These are phyloP conservation scores for Chunga burmeisteri DNA, from an alignment of 2,113 vertebrate genomes.

Conservation along the genomic window DNA sequence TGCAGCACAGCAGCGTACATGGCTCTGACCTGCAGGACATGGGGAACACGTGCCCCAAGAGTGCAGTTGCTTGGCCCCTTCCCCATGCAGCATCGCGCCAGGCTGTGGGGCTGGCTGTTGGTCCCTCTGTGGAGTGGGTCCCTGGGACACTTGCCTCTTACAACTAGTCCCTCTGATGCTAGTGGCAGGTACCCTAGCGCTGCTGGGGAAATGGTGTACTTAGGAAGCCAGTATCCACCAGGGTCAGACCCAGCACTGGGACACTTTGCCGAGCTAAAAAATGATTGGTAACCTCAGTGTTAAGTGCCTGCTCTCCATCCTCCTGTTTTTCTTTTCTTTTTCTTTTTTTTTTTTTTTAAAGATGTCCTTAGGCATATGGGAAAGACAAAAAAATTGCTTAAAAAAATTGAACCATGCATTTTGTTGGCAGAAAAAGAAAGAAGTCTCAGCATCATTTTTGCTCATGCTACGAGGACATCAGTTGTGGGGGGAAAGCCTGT, in stretches of 20 bases:
- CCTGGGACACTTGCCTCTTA: not conserved
- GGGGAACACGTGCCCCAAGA: accelerated
- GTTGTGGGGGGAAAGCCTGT: not conserved
- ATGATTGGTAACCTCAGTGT: not conserved
- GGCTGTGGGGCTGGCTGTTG: not conserved
- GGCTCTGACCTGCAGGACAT: not conserved
- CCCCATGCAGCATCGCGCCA: accelerated
- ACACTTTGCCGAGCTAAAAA: not conserved
- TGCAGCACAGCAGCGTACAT: not conserved
- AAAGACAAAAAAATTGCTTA: not conserved
- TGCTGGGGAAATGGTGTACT: not conserved
- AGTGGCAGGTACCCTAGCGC: not conserved
- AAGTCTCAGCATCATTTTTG: not conserved
- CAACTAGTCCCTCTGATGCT: not conserved
- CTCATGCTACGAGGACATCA: not conserved
- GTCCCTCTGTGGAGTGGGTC: not conserved
- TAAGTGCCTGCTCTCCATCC: not conserved
- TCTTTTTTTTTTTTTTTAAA: not conserved
- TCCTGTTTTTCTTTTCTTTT: not conserved
- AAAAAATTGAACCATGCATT: not conserved
- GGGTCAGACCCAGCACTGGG: not conserved
- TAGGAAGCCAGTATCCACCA: not conserved
- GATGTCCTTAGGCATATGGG: not conserved
- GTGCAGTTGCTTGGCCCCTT: not conserved
- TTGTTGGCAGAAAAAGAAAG: not conserved